These are phyloP conservation scores for Zaprionus tsacasi DNA, from an alignment of 1,140 invertebrate genomes.

Conservation along the genomic window DNA sequence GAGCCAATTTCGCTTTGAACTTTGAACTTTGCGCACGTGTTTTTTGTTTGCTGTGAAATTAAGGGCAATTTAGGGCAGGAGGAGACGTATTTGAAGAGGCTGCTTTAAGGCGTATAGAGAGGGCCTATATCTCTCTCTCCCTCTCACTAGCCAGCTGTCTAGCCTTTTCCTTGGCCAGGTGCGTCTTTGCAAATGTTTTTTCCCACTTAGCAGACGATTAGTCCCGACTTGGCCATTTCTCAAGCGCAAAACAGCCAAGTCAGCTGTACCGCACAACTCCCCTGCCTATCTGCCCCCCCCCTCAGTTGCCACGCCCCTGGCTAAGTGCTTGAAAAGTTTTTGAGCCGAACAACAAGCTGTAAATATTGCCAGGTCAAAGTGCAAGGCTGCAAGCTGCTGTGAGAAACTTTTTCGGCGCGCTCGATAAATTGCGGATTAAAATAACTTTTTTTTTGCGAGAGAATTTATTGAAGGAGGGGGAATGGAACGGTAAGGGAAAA, in stretches of 20 bases:
- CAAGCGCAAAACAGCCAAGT: constrained; percentile 33
- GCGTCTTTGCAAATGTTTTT: constrained; percentile 25
- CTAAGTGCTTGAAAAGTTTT: constrained; percentile 46
- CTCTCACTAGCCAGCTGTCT: neutral
- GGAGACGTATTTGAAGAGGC: neutral
- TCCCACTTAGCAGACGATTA: constrained; percentile 49
- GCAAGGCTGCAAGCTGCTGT: constrained; percentile 42
- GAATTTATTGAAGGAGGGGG: constrained; percentile 58
- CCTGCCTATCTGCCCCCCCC: neutral
- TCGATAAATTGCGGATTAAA: constrained; percentile 72
- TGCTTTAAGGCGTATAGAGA: constrained; percentile 15
- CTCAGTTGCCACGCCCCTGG: neutral
- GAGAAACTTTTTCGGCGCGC: constrained; percentile 50
- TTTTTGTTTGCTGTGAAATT: constrained; percentile 42
- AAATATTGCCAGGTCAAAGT: constrained; percentile 60
- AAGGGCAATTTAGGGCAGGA: constrained; percentile 36
- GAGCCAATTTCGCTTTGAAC: constrained; percentile 38
- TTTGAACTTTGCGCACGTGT: constrained; percentile 45
- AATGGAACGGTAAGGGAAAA: constrained; percentile 8
- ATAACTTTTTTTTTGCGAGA: constrained; percentile 57
- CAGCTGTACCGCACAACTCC: constrained; percentile 10
- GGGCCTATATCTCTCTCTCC: too few species aligned
- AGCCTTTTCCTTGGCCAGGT: constrained; percentile 1
- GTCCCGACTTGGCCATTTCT: constrained; percentile 39
- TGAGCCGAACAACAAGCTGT: constrained; percentile 44